Conservation (phyloP, 2,797 vertebrate species). For the Melanogrammus aeglefinus region DNA sequence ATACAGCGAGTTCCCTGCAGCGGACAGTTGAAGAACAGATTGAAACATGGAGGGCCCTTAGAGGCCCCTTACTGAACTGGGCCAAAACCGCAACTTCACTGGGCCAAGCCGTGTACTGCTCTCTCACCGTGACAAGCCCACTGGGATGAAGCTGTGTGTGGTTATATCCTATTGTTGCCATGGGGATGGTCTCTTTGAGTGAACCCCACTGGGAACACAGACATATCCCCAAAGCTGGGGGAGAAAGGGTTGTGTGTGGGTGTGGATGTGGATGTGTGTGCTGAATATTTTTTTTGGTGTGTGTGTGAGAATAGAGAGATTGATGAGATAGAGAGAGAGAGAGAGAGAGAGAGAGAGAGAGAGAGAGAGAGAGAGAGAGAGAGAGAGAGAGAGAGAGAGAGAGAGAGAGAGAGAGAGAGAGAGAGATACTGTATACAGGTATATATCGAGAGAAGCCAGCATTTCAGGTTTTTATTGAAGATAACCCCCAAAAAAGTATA, state of each 20-base stretch:
- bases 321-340: too few species aligned
- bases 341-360: too few species aligned
- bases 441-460: too few species aligned
- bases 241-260: not conserved
- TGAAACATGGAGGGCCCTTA: not conserved
- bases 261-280: not conserved
- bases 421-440: too few species aligned
- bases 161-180: conserved; percentile 36
- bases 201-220: not conserved
- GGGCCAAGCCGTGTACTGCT: not conserved
- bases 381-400: too few species aligned
- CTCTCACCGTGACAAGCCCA: conserved; percentile 12
- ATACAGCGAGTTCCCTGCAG: not conserved
- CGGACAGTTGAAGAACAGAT: not conserved
- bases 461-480: too few species aligned
- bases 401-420: too few species aligned
- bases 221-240: not conserved
- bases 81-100: too few species aligned
- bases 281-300: not conserved
- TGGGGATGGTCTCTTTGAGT: conserved; percentile 37
- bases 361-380: too few species aligned
- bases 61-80: too few species aligned
- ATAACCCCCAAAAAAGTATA: too few species aligned
- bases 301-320: too few species aligned
- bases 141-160: conserved; percentile 41